Conservation (phyloP, 2,797 vertebrate species). For the Myotis findleyi region DNA sequence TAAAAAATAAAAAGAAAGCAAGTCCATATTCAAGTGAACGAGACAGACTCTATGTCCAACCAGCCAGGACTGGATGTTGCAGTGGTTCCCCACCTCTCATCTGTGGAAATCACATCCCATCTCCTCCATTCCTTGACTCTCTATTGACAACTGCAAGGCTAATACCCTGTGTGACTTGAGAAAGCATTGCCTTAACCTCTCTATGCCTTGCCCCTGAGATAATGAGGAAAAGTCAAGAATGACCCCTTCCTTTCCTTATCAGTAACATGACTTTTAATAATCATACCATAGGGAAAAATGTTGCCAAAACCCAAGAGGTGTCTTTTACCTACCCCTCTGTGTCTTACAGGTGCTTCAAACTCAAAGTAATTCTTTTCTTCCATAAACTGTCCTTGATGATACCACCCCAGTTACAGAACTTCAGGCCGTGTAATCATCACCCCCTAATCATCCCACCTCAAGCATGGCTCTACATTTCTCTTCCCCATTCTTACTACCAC, state of each 20-base stretch:
- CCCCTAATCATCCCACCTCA: neutral
- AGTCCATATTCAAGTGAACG: neutral
- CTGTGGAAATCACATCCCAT: neutral
- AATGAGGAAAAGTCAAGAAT: neutral
- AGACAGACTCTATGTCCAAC: neutral
- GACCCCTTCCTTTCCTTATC: neutral
- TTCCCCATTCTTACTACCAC: neutral
- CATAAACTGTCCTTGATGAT: too few relatives aligned
- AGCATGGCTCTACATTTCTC: neutral
- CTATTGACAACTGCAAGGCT: neutral
- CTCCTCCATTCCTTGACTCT: neutral
- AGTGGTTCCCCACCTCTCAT: too few relatives aligned
- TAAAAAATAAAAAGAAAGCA: too few relatives aligned
- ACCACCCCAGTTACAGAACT: neutral
- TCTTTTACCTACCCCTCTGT: neutral
- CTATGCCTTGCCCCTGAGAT: neutral
- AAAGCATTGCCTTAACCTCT: neutral
- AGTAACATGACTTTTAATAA: neutral
- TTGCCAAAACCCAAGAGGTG: neutral
- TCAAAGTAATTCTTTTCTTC: neutral
- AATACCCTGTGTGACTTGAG: neutral
- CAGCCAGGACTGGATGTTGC: too few relatives aligned
- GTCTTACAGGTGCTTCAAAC: neutral
- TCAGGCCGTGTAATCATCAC: neutral
- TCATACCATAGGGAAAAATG: neutral